Percentiles rank a stretch among this genome's conserved stretches.
Evolutionary conservation across 2,797 vertebrate genomes (phyloP).

Genomic region (Crocidura indochinensis): DNA sequence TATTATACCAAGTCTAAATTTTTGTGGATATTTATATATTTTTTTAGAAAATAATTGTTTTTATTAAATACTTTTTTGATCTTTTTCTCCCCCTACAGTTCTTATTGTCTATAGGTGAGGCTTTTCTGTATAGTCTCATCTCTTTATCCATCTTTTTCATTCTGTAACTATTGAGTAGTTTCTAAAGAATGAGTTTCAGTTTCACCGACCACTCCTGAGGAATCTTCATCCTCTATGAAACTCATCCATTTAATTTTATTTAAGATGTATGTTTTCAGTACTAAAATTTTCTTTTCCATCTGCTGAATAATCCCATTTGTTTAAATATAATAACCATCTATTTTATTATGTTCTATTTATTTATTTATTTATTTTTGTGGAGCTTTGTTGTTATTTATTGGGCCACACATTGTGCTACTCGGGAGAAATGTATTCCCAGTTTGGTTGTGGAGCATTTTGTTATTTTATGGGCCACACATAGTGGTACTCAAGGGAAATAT

Average conservation of each 20-base stretch:
- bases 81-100: not conserved
- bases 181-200: not conserved
- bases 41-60: not conserved
- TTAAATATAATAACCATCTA: too few relatives aligned
- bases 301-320: not conserved
- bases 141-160: not conserved
- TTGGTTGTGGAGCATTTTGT: not conserved
- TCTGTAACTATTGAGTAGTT: not conserved
- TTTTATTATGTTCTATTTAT: not conserved
- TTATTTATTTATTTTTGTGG: not conserved
- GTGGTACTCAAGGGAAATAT: too few relatives aligned
- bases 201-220: not conserved
- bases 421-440: too few relatives aligned
- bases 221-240: not conserved
- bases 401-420: not conserved
- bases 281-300: slow-evolving; percentile 12
- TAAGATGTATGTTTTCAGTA: not conserved
- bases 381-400: slow-evolving; percentile 33
- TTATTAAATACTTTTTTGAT: not conserved
- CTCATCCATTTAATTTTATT: not conserved
- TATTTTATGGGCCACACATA: not conserved
- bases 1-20: too few relatives aligned
- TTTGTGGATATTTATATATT: too few relatives aligned
- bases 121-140: not conserved
- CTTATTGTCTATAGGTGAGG: not conserved